These are phyloP conservation scores for Anagrus nilaparvatae DNA, from an alignment of 1,140 invertebrate genomes.

Conservation along the genomic window DNA sequence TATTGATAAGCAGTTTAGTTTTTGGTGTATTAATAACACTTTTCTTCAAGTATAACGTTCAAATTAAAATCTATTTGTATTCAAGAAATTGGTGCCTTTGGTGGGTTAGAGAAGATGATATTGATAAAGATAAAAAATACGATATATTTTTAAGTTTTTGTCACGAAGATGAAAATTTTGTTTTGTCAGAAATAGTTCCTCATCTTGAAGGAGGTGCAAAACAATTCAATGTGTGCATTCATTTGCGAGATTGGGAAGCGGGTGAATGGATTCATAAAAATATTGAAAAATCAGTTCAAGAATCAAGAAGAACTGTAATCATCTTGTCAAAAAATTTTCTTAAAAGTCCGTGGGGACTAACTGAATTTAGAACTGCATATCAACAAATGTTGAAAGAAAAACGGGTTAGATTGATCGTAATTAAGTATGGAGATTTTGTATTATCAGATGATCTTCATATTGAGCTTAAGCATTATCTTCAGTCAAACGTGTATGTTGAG, in stretches of 20 bases:
- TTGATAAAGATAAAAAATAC: slow-evolving; percentile 67
- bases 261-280: slow-evolving; percentile 70
- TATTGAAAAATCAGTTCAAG: slow-evolving; percentile 66
- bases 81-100: slow-evolving; percentile 52
- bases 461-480: slow-evolving; percentile 66
- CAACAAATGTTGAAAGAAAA: slow-evolving; percentile 62
- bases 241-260: slow-evolving; percentile 68
- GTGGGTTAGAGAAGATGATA: slow-evolving; percentile 58
- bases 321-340: slow-evolving; percentile 74
- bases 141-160: slow-evolving; percentile 86
- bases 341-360: slow-evolving; percentile 73
- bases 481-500: slow-evolving; percentile 79
- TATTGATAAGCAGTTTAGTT: slow-evolving; percentile 42
- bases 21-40: slow-evolving; percentile 37
- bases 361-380: slow-evolving; percentile 77
- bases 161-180: slow-evolving; percentile 67
- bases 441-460: slow-evolving; percentile 54
- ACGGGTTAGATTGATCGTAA: slow-evolving; percentile 60
- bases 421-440: slow-evolving; percentile 66
- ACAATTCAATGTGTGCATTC: slow-evolving; percentile 62
- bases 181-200: slow-evolving; percentile 55
- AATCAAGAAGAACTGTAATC: slow-evolving; percentile 71
- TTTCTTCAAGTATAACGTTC: slow-evolving; percentile 52
- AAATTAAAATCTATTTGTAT: slow-evolving; percentile 63
- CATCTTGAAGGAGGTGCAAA: slow-evolving; percentile 50